These are phyloP conservation scores for Parotia lawesii DNA, from an alignment of 2,113 vertebrate genomes.

Conservation along the genomic window DNA sequence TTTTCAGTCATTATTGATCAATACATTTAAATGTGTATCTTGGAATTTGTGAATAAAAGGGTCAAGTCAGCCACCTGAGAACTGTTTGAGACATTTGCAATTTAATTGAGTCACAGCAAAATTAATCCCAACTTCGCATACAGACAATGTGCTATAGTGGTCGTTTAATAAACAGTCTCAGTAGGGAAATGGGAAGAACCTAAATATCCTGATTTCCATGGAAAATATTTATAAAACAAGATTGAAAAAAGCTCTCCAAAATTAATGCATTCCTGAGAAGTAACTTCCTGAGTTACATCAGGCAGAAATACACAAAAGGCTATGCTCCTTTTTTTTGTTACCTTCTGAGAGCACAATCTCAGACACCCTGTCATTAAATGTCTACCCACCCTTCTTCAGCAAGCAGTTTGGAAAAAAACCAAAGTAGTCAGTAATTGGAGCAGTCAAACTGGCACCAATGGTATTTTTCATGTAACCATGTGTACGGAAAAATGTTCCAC, in stretches of 20 bases:
- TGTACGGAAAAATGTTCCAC: neutral
- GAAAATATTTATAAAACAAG: neutral
- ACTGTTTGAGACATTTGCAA: neutral
- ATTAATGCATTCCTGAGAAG: neutral
- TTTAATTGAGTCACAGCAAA: neutral
- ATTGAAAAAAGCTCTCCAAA: neutral
- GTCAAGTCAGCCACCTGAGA: neutral
- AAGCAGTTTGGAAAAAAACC: neutral
- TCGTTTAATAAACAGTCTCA: neutral
- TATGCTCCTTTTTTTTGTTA: neutral
- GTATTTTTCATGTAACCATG: neutral
- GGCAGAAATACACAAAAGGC: neutral
- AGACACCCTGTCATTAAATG: neutral
- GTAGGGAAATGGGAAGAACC: neutral
- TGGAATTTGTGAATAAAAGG: neutral
- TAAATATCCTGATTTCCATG: neutral
- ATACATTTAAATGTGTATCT: neutral
- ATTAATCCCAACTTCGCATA: neutral
- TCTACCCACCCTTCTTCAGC: neutral
- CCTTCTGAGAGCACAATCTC: neutral
- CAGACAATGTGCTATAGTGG: neutral
- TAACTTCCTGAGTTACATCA: neutral
- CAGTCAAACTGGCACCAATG: neutral
- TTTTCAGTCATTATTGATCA: neutral
- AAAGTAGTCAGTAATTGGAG: neutral